Conservation (phyloP, 1,140 invertebrate species). For the Drosophila lacertosa region DNA sequence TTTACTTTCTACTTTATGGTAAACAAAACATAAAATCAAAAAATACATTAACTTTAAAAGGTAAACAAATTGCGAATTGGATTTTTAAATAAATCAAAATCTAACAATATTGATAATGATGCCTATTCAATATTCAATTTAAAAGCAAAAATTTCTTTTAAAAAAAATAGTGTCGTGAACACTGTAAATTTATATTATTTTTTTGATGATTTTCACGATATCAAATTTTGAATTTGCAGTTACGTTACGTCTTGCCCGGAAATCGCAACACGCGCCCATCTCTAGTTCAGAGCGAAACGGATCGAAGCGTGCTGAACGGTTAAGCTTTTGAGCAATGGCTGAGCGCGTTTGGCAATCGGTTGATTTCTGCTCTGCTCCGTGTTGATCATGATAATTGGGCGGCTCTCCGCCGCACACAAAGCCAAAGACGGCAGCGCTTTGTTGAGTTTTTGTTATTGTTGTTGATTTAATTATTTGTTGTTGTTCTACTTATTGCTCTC, state of each 20-base stretch:
- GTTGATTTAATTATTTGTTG: neutral
- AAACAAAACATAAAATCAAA: too few species aligned
- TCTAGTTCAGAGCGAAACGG: constrained; percentile 5
- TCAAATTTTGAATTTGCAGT: too few species aligned
- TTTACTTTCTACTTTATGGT: too few species aligned
- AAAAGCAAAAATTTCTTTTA: too few species aligned
- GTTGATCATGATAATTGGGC: constrained; percentile 29
- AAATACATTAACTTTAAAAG: too few species aligned
- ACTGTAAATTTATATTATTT: too few species aligned
- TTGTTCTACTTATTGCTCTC: constrained; percentile 11
- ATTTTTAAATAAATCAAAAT: too few species aligned
- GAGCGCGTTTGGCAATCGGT: constrained; percentile 34
- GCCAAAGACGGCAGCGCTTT: neutral
- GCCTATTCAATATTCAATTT: too few species aligned
- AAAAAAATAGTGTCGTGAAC: too few species aligned
- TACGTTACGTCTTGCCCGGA: neutral
- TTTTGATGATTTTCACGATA: too few species aligned
- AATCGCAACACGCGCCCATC: constrained; percentile 8
- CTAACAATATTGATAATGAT: too few species aligned
- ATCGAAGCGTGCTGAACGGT: constrained; percentile 4
- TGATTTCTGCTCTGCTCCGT: constrained; percentile 31
- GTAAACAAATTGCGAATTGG: too few species aligned
- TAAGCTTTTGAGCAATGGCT: constrained; percentile 4
- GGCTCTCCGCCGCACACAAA: constrained; percentile 7
- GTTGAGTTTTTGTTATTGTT: constrained; percentile 3